Evolutionary conservation across 2,888 invertebrate species (phyloP).

Genomic region (Aricia artaxerxes): DNA sequence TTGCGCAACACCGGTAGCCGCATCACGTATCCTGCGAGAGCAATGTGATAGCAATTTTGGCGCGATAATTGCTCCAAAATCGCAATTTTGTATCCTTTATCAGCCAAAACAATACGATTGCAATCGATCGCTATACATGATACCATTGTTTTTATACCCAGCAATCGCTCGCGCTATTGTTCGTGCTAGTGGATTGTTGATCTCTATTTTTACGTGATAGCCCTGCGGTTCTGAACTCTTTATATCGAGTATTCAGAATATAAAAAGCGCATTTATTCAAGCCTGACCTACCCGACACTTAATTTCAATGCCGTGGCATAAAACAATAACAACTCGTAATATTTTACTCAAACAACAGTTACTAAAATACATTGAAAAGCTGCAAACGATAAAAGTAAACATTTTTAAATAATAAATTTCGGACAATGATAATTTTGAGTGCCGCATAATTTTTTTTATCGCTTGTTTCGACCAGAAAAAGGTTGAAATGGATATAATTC

Average conservation of each 20-base stretch:
- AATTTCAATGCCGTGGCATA: neutral
- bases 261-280: neutral
- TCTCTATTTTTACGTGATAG: no score
- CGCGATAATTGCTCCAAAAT: no score
- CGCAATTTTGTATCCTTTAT: no score
- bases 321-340: neutral
- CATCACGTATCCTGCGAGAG: no score
- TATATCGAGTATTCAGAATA: neutral
- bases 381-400: slow-evolving; percentile 15
- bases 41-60: no score
- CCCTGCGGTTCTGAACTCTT: neutral
- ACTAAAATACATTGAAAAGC: neutral
- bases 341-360: neutral
- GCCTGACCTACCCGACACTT: neutral
- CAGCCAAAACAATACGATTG: no score
- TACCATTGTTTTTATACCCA: no score
- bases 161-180: no score
- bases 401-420: slow-evolving; percentile 17
- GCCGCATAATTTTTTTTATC: slow-evolving; percentile 15
- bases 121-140: no score
- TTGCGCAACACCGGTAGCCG: no score
- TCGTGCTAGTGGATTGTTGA: no score
- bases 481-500: slow-evolving; percentile 34
- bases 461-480: slow-evolving; percentile 28
- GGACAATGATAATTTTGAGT: slow-evolving; percentile 24